Evolutionary conservation across 2,888 invertebrate species (phyloP).

Genomic region (Tanypteryx hageni): DNA sequence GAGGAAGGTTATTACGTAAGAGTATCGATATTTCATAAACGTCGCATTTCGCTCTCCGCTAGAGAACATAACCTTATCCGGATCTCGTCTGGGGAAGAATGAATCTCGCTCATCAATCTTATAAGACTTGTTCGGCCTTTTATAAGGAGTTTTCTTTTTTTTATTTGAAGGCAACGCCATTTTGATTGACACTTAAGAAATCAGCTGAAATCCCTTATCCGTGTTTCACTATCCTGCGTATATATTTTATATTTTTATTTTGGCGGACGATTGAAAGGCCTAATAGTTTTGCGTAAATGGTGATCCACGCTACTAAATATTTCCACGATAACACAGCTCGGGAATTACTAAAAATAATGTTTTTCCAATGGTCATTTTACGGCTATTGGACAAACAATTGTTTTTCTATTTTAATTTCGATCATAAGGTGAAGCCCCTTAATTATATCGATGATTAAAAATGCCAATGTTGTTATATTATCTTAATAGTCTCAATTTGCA

Average conservation of each 20-base stretch:
- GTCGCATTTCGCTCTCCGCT: background rate
- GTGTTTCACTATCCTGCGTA: background rate
- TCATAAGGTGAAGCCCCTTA: too few relatives aligned
- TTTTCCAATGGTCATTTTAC: too few relatives aligned
- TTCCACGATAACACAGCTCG: too few relatives aligned
- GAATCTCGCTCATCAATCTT: constrained; percentile 31
- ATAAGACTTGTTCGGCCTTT: background rate
- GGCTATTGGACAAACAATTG: too few relatives aligned
- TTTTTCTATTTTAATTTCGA: too few relatives aligned
- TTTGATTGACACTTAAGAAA: background rate
- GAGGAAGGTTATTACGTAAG: background rate
- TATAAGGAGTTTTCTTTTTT: background rate
- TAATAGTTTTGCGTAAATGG: background rate
- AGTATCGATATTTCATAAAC: background rate
- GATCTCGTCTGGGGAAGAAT: background rate
- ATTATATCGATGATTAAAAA: too few relatives aligned
- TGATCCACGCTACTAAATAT: background rate
- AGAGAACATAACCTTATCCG: background rate
- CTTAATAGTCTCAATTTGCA: too few relatives aligned
- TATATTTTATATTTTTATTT: constrained; percentile 15
- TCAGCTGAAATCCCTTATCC: background rate
- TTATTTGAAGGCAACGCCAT: background rate
- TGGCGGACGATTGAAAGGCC: background rate
- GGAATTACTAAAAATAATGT: too few relatives aligned
- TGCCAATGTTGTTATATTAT: too few relatives aligned